Conservation (phyloP, 2,113 vertebrate genomes). For the Australoheros scitulus region DNA sequence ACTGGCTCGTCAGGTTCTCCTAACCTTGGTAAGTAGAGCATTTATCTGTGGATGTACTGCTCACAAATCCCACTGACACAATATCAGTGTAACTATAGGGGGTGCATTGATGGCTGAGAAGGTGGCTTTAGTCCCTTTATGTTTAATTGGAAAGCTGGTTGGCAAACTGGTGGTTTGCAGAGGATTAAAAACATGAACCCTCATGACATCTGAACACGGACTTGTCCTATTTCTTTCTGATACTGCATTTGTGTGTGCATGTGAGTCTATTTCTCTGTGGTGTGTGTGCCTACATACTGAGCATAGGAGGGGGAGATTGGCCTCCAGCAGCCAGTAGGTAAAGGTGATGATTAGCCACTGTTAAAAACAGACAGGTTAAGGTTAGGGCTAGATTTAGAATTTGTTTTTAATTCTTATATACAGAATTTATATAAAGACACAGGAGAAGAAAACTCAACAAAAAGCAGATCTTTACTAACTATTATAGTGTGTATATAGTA, state of each 20-base stretch:
- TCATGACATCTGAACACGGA: neutral
- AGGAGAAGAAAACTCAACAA: neutral
- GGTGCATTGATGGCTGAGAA: neutral
- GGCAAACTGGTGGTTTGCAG: conserved; percentile 27
- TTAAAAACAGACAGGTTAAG: neutral
- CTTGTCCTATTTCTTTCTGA: neutral
- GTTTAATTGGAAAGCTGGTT: conserved; percentile 58
- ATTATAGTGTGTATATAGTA: neutral
- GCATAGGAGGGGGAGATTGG: neutral
- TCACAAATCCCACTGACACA: neutral
- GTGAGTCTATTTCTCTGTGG: neutral
- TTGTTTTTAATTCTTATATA: neutral
- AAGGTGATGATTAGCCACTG: conserved; percentile 38
- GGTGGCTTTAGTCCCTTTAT: conserved; percentile 35
- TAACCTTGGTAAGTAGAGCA: conserved; percentile 55
- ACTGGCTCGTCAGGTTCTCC: conserved; percentile 33
- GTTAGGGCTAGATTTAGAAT: neutral
- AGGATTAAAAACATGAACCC: conserved; percentile 10
- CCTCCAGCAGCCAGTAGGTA: conserved; percentile 1
- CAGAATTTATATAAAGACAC: neutral
- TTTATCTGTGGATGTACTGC: neutral
- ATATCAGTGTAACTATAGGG: neutral
- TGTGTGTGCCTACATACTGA: neutral
- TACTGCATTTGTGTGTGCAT: neutral
- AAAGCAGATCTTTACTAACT: neutral